A percentile compares a stretch with the other conserved stretches of the same genome.
phyloP scores from a whole-genome alignment of 2,113 vertebrate species.

The Dascyllus trimaculatus region DNA sequence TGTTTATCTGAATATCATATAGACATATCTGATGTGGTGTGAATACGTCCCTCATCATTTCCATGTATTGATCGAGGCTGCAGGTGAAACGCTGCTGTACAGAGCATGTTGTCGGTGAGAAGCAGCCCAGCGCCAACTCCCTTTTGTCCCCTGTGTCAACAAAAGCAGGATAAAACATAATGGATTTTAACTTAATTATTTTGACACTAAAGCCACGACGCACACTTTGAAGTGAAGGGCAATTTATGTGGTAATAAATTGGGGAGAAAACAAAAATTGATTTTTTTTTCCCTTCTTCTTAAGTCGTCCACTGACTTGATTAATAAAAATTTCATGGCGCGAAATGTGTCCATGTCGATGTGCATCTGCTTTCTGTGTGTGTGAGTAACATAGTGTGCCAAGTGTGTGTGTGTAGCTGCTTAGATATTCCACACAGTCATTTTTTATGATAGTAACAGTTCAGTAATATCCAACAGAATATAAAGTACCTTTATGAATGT shows the following conservation, averaged over 20 bases:
- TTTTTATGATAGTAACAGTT: background rate
- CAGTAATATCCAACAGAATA: background rate
- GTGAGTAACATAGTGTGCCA: slow-evolving; percentile 28
- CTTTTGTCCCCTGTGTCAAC: slow-evolving; percentile 58
- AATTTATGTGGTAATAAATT: slow-evolving; percentile 79
- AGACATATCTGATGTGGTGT: slow-evolving; percentile 21
- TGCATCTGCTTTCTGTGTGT: slow-evolving; percentile 40
- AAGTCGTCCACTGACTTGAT: slow-evolving; percentile 82
- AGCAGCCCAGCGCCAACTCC: slow-evolving; percentile 11
- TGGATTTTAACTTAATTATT: slow-evolving; percentile 79
- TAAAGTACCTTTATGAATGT: background rate
- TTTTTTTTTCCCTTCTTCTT: slow-evolving; percentile 77
- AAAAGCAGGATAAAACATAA: slow-evolving; percentile 61
- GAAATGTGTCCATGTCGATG: slow-evolving; percentile 74
- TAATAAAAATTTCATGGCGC: slow-evolving; percentile 84
- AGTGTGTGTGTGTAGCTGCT: slow-evolving; percentile 16
- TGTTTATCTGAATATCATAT: background rate
- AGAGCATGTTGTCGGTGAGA: slow-evolving; percentile 1
- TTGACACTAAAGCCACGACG: slow-evolving; percentile 60
- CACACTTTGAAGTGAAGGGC: slow-evolving; percentile 69
- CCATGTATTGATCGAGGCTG: slow-evolving; percentile 7
- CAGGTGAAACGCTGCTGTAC: slow-evolving; percentile 24
- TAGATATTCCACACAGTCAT: slow-evolving; percentile 1
- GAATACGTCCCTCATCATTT: slow-evolving; percentile 27
- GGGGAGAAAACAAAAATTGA: slow-evolving; percentile 83